Conservation (phyloP, 2,797 vertebrate genomes). For the Chelidonichthys spinosus region DNA sequence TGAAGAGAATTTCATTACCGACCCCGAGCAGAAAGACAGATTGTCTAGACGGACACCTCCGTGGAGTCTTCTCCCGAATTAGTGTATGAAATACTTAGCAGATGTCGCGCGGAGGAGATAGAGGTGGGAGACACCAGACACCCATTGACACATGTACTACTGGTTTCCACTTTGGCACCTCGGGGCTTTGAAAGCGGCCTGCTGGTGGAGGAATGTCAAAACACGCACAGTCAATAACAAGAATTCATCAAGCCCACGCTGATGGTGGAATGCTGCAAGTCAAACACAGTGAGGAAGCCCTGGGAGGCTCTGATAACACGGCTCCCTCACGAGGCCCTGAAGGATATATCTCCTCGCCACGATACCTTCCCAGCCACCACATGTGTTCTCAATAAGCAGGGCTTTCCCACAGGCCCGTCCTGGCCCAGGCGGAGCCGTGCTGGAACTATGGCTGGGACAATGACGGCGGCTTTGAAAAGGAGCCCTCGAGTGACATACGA, state of each 20-base stretch:
- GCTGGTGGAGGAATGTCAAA: conserved; percentile 83
- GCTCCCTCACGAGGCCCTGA: conserved; percentile 69
- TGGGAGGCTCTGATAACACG: conserved; percentile 79
- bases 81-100: conserved; percentile 77
- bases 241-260: conserved; percentile 79
- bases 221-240: conserved; percentile 80
- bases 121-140: conserved; percentile 79
- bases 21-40: conserved; percentile 49
- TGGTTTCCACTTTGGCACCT: conserved; percentile 84
- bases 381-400: conserved; percentile 81
- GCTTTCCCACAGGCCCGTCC: conserved; percentile 65
- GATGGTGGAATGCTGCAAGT: conserved; percentile 80
- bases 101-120: conserved; percentile 75
- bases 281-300: conserved; percentile 74
- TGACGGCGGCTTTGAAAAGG: conserved; percentile 53
- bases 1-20: conserved; percentile 56
- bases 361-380: conserved; percentile 70
- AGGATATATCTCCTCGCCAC: conserved; percentile 72
- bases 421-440: conserved; percentile 37
- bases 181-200: conserved; percentile 78
- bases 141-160: conserved; percentile 83
- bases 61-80: conserved; percentile 74
- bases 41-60: conserved; percentile 72
- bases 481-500: conserved; percentile 61
- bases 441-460: conserved; percentile 44